phyloP scores from a whole-genome alignment of 2,797 vertebrate species.

The Ibycter americanus region DNA sequence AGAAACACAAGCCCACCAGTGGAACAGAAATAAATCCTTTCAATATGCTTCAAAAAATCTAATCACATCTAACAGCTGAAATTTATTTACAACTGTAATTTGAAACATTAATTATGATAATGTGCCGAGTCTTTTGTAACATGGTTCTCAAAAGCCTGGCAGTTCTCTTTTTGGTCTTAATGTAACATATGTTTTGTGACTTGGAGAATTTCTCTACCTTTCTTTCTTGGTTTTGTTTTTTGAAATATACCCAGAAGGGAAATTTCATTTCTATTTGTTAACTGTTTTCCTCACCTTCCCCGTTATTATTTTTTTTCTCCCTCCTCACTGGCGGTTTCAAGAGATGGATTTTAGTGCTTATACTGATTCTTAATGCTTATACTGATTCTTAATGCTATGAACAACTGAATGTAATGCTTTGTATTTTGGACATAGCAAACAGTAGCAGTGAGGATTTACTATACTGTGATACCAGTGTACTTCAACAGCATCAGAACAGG shows the following conservation, averaged over 20 bases:
- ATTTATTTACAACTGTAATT: conserved; percentile 69
- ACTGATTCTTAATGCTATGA: not conserved
- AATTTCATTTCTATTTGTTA: not conserved
- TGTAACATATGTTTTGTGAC: conserved; percentile 48
- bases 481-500: not conserved
- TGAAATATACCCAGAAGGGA: not conserved
- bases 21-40: conserved; percentile 73
- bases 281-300: not conserved
- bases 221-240: not conserved
- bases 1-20: conserved; percentile 58
- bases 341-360: conserved; percentile 35
- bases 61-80: conserved; percentile 68
- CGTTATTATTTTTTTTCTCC: not conserved
- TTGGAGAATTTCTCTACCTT: conserved; percentile 14
- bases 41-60: conserved; percentile 58
- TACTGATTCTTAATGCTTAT: not conserved
- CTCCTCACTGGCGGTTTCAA: too few relatives aligned
- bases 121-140: conserved; percentile 59
- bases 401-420: not conserved
- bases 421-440: not conserved
- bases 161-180: conserved; percentile 24
- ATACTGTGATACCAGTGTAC: not conserved
- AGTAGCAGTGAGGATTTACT: not conserved
- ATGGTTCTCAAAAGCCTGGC: conserved; percentile 12
- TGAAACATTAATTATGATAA: conserved; percentile 69